phyloP scores from a whole-genome alignment of 2,888 invertebrate genomes.

The Brachyptera risi region DNA sequence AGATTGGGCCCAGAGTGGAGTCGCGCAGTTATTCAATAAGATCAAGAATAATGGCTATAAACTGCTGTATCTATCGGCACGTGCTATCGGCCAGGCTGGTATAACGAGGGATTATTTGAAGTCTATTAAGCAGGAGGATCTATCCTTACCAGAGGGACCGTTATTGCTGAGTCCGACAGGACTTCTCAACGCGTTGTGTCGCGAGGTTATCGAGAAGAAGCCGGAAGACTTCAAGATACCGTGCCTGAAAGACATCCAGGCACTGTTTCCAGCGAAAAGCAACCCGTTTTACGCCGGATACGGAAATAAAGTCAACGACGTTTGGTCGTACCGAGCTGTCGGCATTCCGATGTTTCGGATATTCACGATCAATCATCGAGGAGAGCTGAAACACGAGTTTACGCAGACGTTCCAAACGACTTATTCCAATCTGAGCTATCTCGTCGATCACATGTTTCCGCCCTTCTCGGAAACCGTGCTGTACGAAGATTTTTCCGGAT shows the following conservation, averaged over 20 bases:
- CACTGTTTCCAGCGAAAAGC: conserved; percentile 80
- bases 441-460: conserved; percentile 96
- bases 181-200: conserved; percentile 93
- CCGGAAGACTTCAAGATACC: conserved; percentile 99
- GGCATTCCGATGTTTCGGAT: conserved; percentile 94
- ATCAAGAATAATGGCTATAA: conserved; percentile 98
- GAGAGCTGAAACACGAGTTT: conserved; percentile 92
- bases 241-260: conserved; percentile 92
- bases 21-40: conserved; percentile 94
- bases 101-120: conserved; percentile 92
- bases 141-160: conserved; percentile 93
- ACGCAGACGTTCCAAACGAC: conserved; percentile 97
- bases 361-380: conserved; percentile 96
- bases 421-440: conserved; percentile 92
- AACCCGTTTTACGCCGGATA: conserved; percentile 99
- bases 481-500: conserved; percentile 72
- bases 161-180: conserved; percentile 95
- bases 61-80: conserved; percentile 91
- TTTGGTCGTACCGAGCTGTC: conserved; percentile 94
- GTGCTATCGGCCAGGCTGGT: conserved; percentile 86
- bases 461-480: conserved; percentile 57
- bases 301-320: conserved; percentile 97
- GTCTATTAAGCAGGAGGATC: conserved; percentile 89
- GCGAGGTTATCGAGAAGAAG: conserved; percentile 94
- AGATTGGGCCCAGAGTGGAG: conserved; percentile 98